phyloP scores from a whole-genome alignment of 2,888 invertebrate species.

The Sicus ferrugineus region DNA sequence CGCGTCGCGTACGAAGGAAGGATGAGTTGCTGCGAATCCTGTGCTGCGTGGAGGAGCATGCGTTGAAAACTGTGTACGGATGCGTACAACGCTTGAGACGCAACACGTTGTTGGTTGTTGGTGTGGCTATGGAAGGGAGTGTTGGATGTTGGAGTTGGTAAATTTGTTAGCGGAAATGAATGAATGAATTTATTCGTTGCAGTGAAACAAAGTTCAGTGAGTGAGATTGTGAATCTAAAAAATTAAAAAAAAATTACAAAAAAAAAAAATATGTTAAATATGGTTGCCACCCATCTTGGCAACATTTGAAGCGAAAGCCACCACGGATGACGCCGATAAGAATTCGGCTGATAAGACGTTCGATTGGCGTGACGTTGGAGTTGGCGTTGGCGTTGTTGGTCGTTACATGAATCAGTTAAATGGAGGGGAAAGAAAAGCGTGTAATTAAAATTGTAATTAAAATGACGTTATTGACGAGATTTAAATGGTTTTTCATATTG shows the following conservation, averaged over 20 bases:
- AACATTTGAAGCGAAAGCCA: too few species aligned
- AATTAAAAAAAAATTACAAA: too few species aligned
- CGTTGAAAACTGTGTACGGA: conserved; percentile 38
- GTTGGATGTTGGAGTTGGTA: not conserved
- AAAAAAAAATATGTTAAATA: too few species aligned
- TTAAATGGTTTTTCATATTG: conserved; percentile 17
- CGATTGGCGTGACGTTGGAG: too few species aligned
- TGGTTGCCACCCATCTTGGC: too few species aligned
- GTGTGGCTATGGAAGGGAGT: not conserved
- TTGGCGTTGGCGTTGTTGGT: too few species aligned
- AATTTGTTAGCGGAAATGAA: too few species aligned
- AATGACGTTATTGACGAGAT: conserved; percentile 3
- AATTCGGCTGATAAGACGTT: too few species aligned
- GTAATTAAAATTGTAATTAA: conserved; percentile 21
- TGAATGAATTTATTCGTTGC: too few species aligned
- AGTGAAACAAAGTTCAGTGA: too few species aligned
- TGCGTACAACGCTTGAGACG: conserved; percentile 26
- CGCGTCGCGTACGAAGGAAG: conserved; percentile 28
- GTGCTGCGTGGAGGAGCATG: conserved; percentile 43
- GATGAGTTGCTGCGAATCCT: conserved; percentile 36
- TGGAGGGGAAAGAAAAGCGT: not conserved
- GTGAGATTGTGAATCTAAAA: too few species aligned
- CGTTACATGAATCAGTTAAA: not conserved
- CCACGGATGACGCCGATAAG: too few species aligned
- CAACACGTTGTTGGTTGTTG: not conserved